A percentile compares a stretch with the other conserved stretches of the same genome.
phyloP scores from a whole-genome alignment of 2,797 vertebrate species.

The Garrulus glandarius region DNA sequence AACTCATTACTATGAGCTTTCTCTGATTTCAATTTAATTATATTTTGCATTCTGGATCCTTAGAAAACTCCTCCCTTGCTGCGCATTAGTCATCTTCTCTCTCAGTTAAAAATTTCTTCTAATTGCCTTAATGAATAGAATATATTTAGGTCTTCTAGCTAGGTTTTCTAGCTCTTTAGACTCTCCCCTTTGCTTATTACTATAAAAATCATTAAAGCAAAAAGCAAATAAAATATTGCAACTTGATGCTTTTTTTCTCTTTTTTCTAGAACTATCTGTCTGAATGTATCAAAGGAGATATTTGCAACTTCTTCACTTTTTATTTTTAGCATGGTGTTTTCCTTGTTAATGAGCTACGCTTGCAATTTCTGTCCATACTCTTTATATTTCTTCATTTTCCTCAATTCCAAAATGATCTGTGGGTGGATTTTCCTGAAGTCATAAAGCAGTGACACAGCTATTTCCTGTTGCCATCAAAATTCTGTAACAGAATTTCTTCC shows the following conservation, averaged over 20 bases:
- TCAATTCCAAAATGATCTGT: constrained; percentile 34
- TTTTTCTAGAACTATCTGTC: background rate
- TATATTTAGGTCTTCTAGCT: background rate
- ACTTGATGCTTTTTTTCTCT: background rate
- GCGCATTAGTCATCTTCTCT: background rate
- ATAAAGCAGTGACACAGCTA: constrained; percentile 52
- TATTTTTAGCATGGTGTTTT: background rate
- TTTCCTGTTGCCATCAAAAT: constrained; percentile 68
- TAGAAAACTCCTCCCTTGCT: background rate
- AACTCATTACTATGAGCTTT: background rate
- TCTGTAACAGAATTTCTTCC: constrained; percentile 50
- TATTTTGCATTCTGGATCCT: background rate
- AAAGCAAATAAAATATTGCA: background rate
- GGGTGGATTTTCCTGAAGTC: constrained; percentile 70
- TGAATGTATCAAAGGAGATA: background rate
- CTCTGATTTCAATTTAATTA: background rate
- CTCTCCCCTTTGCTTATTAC: background rate
- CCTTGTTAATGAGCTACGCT: background rate
- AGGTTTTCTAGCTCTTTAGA: background rate
- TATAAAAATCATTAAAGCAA: background rate
- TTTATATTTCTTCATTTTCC: constrained; percentile 5
- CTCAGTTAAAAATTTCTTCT: background rate
- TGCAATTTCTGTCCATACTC: background rate
- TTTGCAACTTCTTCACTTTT: background rate
- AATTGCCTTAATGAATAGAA: background rate